A percentile compares a stretch with the other conserved stretches of the same genome.
Conservation (phyloP, 1,140 invertebrate species). For the Drosophila littoralis region DNA sequence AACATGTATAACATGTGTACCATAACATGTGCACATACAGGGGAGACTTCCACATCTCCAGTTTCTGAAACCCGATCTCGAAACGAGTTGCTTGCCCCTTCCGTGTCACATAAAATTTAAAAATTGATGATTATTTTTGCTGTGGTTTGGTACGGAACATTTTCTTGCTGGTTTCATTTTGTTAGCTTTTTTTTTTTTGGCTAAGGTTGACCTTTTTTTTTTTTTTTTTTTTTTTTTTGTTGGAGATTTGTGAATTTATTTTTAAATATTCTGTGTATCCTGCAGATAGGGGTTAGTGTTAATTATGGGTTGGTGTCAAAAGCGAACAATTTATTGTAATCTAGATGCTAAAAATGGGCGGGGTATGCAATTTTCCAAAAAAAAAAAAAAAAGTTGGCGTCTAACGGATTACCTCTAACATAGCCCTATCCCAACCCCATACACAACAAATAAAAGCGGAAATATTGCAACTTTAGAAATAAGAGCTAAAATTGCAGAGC, state of each 20-base stretch:
- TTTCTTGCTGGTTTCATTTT: not conserved
- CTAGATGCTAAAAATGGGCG: too few relatives aligned
- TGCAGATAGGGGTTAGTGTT: too few relatives aligned
- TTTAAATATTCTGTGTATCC: not conserved
- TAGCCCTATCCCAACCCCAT: not conserved
- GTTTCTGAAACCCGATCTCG: not conserved
- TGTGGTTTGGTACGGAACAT: conserved; percentile 20
- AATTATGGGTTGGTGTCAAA: too few relatives aligned
- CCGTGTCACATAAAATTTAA: conserved; percentile 64
- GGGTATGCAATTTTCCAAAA: too few relatives aligned
- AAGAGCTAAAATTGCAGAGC: not conserved
- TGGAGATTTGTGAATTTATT: not conserved
- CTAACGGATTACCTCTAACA: too few relatives aligned
- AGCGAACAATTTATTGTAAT: too few relatives aligned
- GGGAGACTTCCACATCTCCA: not conserved
- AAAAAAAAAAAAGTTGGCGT: too few relatives aligned
- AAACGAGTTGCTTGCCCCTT: conserved; percentile 1
- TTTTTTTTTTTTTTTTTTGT: not conserved
- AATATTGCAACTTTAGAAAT: not conserved
- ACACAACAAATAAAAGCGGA: not conserved
- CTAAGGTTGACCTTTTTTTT: not conserved
- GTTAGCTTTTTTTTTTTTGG: conserved; percentile 20
- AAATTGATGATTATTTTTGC: conserved; percentile 62
- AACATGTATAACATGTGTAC: not conserved
- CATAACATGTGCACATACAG: not conserved